phyloP scores from a whole-genome alignment of 2,797 vertebrate species.

The Vultur gryphus region DNA sequence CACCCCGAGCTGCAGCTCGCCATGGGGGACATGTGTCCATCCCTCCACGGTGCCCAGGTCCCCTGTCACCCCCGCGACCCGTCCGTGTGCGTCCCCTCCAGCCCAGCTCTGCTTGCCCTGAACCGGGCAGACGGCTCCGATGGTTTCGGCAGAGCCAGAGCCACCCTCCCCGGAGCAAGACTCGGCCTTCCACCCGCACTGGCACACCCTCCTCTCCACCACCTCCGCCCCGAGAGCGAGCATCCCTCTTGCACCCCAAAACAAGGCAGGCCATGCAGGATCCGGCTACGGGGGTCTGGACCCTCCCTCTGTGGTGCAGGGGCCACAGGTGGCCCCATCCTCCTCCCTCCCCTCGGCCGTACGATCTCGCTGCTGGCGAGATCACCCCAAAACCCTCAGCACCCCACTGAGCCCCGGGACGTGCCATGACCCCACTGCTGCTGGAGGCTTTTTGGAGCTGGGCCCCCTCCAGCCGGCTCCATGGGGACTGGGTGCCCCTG shows the following conservation, averaged over 20 bases:
- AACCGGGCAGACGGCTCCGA: neutral
- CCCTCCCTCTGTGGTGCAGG: too few species aligned
- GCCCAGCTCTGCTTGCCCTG: neutral
- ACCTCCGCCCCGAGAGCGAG: neutral
- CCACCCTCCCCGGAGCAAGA: neutral
- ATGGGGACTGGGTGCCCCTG: too few species aligned
- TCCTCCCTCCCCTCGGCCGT: fast-evolving
- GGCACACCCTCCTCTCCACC: neutral
- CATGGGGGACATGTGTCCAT: fast-evolving
- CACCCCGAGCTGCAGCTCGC: neutral
- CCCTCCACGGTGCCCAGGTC: neutral
- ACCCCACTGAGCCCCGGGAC: fast-evolving
- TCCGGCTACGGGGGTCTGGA: fast-evolving
- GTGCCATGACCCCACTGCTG: fast-evolving
- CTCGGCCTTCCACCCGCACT: fast-evolving
- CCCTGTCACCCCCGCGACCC: neutral
- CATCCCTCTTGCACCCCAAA: neutral
- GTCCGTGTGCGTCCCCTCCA: fast-evolving
- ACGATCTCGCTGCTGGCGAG: neutral
- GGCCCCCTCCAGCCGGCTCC: fast-evolving
- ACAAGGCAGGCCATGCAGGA: neutral
- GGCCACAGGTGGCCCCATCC: neutral
- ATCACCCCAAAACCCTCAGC: neutral
- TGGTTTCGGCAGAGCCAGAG: neutral
- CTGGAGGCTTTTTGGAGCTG: neutral